Evolutionary conservation across 1,140 invertebrate genomes (phyloP).

Genomic region (Palaemon carinicauda): DNA sequence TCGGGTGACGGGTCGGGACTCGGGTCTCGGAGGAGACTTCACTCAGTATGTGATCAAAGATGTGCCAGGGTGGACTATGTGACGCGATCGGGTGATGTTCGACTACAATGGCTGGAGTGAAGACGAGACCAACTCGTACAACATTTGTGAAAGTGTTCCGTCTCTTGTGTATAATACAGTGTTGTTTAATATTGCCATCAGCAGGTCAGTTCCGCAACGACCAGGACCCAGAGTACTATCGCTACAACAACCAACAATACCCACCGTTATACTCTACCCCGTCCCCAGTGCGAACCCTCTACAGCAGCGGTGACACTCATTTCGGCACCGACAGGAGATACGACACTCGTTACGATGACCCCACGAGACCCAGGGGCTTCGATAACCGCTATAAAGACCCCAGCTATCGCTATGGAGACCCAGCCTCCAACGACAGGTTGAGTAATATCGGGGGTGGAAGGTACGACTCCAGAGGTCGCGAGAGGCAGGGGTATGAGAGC

Average conservation of each 20-base stretch:
- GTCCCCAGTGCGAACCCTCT: neutral
- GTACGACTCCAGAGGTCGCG: constrained; percentile 37
- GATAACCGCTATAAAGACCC: constrained; percentile 23
- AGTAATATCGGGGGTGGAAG: neutral
- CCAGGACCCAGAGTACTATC: constrained; percentile 25
- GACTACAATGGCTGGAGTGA: neutral
- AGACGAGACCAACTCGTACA: too few species aligned
- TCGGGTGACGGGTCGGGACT: too few species aligned
- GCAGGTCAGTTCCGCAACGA: constrained; percentile 39
- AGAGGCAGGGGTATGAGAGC: constrained; percentile 16
- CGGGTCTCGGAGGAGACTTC: too few species aligned
- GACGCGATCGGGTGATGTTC: neutral
- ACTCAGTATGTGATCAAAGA: neutral
- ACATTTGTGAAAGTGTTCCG: neutral
- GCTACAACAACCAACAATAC: constrained; percentile 18
- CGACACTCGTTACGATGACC: constrained; percentile 47
- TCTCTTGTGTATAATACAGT: neutral
- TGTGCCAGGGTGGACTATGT: neutral
- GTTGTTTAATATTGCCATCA: neutral
- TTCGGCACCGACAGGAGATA: constrained; percentile 41
- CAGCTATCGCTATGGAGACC: constrained; percentile 13
- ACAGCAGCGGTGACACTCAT: constrained; percentile 38
- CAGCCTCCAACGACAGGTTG: neutral
- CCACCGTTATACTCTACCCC: constrained; percentile 24
- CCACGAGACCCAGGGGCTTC: constrained; percentile 18